Evolutionary conservation across 2,888 invertebrate species (phyloP).

Genomic region (Lasioglossum morio): DNA sequence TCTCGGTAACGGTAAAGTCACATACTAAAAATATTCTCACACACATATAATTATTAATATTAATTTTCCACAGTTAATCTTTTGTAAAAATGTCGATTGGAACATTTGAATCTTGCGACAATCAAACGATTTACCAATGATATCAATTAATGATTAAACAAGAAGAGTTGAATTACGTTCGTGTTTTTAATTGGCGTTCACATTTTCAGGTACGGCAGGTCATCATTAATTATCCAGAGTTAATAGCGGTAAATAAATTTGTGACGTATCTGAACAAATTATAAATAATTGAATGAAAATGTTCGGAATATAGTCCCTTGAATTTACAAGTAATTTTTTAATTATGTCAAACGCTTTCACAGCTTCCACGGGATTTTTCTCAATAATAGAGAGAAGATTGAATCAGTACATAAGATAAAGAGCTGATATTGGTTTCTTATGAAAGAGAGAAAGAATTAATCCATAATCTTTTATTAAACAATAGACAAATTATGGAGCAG

Average conservation of each 20-base stretch:
- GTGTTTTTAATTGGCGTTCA: not conserved
- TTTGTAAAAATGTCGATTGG: not conserved
- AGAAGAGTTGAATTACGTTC: not conserved
- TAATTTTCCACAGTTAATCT: not conserved
- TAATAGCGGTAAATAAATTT: not conserved
- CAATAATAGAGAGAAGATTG: not conserved
- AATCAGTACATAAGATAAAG: not conserved
- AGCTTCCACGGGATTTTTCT: not conserved
- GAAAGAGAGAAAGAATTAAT: not conserved
- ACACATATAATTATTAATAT: not conserved
- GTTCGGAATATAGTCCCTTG: not conserved
- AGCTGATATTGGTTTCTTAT: not conserved
- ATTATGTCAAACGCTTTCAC: not conserved
- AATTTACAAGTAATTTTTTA: not conserved
- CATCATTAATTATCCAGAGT: not conserved
- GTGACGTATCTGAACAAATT: not conserved
- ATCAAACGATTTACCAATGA: no score
- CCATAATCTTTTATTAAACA: not conserved
- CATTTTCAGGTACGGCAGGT: not conserved
- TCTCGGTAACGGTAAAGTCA: not conserved
- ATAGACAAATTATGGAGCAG: not conserved
- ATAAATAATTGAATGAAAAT: not conserved
- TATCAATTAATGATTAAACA: no score
- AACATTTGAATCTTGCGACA: not conserved
- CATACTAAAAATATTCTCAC: not conserved